phyloP scores from a whole-genome alignment of 2,113 vertebrate species.

The Mastomys natalensis region DNA sequence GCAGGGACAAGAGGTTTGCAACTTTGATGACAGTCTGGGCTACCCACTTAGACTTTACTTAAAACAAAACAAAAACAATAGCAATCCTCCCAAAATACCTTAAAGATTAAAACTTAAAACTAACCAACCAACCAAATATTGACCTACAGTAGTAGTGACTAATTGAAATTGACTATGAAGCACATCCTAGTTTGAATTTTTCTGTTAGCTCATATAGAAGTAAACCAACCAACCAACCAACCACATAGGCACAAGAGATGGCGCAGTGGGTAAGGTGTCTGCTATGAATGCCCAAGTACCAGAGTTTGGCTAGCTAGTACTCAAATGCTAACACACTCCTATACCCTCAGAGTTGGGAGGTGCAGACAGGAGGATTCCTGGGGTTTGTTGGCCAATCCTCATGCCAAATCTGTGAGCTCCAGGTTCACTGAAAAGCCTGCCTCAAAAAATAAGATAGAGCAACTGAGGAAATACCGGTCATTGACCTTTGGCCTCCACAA shows the following conservation, averaged over 20 bases:
- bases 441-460: not conserved
- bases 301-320: no score
- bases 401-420: not conserved
- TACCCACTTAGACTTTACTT: not conserved
- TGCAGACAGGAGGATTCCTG: no score
- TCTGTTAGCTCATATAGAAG: not conserved
- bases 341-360: no score
- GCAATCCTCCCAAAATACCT: not conserved
- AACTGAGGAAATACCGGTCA: not conserved
- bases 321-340: not conserved
- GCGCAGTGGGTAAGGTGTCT: not conserved
- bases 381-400: not conserved
- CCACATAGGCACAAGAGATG: not conserved
- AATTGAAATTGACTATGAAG: not conserved
- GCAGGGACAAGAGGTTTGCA: not conserved
- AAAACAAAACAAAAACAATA: not conserved
- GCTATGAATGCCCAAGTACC: not conserved
- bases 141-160: not conserved
- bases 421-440: not conserved
- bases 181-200: not conserved
- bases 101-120: not conserved
- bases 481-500: not conserved
- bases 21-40: not conserved
- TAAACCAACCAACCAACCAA: not conserved
- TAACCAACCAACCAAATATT: not conserved